Evolutionary conservation across 2,797 vertebrate species (phyloP), one percentile per base, ranked within the genome.

Genomic region (Semotilus atromaculatus): DNA sequence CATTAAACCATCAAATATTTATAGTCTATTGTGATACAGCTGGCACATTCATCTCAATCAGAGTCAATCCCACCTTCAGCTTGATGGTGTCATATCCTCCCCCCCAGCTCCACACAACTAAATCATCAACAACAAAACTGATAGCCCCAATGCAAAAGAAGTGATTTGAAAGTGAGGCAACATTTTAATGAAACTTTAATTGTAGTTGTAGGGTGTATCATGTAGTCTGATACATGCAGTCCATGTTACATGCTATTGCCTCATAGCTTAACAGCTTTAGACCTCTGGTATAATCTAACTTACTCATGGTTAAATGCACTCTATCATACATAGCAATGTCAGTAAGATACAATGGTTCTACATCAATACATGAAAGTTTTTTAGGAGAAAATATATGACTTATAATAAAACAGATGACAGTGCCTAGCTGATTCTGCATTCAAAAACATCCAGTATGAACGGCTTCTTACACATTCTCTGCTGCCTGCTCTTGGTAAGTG

Each of bases 111-210:
- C 14, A 19, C 10, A 64, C 64, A 72, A 60, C 62, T n/a, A 77
- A 70, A 84, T 70, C 64, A 84, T 71, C 75, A 68, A 51, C 75
- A 84, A 79, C 83, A 62, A 78, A 84, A 78, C 66, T 11, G 38
- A 84, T 78, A 84, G 53, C 66, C 66, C 45, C 19, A 18, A 84
- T 79, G 75, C 74, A 71, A 84, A 76, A 48, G 14, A 78, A 70
- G 51, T 36, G 51, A 83, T 83, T 55, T 76, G 34, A 84, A 84
- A 78, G 29, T 84, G 83, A 84, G 75, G 83, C 83, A 79, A 85
- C 67, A 72, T 85, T 71, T 85, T 85, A 72, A 79, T 85, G 83
- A 62, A 79, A 79, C 40, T 85, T 80, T 85, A 79, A 79, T 80
- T 79, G 76, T 18, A 60, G 67, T 45, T 85, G 55, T 43, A 62